A percentile compares a stretch with the other conserved stretches of the same genome.
Evolutionary conservation across 1,140 invertebrate species (phyloP).

Genomic region (Coenobita brevimanus): DNA sequence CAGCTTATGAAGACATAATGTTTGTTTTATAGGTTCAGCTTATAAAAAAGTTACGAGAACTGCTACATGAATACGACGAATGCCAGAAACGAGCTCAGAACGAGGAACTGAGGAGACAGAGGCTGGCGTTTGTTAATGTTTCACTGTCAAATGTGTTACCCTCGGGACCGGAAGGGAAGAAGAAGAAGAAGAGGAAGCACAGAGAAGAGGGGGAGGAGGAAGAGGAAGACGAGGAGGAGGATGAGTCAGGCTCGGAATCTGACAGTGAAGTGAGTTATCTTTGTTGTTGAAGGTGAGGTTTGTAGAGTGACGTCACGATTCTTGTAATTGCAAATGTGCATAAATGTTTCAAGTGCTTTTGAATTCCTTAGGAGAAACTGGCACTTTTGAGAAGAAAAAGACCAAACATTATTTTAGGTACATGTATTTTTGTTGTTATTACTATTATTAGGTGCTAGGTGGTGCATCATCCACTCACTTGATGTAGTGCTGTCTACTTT

Average conservation of each 20-base stretch:
- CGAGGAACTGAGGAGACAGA: conserved; percentile 81
- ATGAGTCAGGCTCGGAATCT: conserved; percentile 78
- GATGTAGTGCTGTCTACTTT: no score
- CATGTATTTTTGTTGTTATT: no score
- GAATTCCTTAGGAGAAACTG: no score
- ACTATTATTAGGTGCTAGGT: no score
- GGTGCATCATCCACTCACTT: no score
- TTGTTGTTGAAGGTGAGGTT: no score
- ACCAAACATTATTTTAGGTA: no score
- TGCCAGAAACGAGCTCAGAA: conserved; percentile 77
- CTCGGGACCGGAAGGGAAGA: conserved; percentile 64
- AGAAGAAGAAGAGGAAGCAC: conserved; percentile 70
- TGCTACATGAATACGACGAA: conserved; percentile 75
- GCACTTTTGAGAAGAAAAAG: no score
- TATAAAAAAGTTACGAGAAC: conserved; percentile 81
- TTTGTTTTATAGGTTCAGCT: conserved; percentile 78
- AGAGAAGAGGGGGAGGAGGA: conserved; percentile 75
- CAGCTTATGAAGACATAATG: no score
- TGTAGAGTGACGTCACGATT: no score
- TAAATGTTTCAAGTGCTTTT: no score
- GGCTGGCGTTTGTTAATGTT: conserved; percentile 84
- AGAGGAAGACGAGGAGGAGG: conserved; percentile 73
- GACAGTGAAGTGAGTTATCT: conserved; percentile 71
- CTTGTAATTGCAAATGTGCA: no score
- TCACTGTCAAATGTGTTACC: conserved; percentile 84